These are phyloP conservation scores for Diplazon laetatorius DNA, from an alignment of 2,888 invertebrate genomes.

Conservation along the genomic window DNA sequence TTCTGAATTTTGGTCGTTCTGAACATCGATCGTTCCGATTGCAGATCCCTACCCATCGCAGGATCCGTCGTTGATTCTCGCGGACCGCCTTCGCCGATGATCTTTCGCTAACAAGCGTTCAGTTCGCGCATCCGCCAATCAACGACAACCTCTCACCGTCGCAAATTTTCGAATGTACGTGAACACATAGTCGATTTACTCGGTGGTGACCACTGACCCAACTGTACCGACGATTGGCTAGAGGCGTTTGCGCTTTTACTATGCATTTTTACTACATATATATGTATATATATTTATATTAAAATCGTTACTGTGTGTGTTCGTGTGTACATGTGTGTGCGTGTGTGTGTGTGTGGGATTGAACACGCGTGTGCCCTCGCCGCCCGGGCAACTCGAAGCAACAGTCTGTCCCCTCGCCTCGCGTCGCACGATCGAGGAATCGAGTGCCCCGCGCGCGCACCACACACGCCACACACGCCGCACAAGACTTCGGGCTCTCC, in stretches of 20 bases:
- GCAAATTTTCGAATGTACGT: neutral
- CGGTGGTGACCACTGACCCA: neutral
- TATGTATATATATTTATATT: conserved; percentile 8
- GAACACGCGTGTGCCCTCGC: conserved; percentile 46
- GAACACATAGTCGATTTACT: conserved; percentile 2
- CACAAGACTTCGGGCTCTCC: conserved; percentile 81
- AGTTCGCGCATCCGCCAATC: too few species aligned
- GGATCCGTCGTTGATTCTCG: too few species aligned
- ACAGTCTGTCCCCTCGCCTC: conserved; percentile 71
- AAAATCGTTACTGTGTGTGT: neutral
- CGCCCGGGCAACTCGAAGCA: conserved; percentile 37
- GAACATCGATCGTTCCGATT: too few species aligned
- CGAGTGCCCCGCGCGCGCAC: conserved; percentile 66
- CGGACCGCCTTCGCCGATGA: too few species aligned
- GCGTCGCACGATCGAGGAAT: conserved; percentile 63
- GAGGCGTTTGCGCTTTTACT: conserved; percentile 26
- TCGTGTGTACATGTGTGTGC: neutral
- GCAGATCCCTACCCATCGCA: too few species aligned
- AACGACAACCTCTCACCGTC: neutral
- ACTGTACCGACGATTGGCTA: neutral
- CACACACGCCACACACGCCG: conserved; percentile 73
- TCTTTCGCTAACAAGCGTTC: too few species aligned
- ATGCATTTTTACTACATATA: neutral
- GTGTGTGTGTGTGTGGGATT: neutral
- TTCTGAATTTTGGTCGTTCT: too few species aligned